Conservation (phyloP, 1,140 invertebrate genomes). For the Ephestia elutella region DNA sequence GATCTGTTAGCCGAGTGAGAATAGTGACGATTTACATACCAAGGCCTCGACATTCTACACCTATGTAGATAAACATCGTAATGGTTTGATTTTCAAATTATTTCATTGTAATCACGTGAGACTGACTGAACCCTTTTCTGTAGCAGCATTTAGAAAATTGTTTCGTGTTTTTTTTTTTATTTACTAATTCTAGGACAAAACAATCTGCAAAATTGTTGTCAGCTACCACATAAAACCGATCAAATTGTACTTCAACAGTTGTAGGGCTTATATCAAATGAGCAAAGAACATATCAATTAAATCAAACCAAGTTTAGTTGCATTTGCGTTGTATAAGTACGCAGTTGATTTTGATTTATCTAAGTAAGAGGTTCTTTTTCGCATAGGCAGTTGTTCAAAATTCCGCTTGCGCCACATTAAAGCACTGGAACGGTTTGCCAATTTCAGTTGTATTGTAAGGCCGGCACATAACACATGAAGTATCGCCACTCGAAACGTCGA, state of each 20-base stretch:
- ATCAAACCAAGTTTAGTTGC: conserved; percentile 44
- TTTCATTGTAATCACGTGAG: conserved; percentile 64
- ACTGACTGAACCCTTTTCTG: conserved; percentile 65
- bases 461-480: conserved; percentile 39
- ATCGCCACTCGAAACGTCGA: conserved; percentile 1
- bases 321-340: conserved; percentile 25
- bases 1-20: conserved; percentile 53
- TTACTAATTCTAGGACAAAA: conserved; percentile 31
- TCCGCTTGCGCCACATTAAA: conserved; percentile 34
- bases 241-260: conserved; percentile 23
- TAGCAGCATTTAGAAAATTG: conserved; percentile 69
- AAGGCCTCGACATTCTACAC: conserved; percentile 41
- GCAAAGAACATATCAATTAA: conserved; percentile 64
- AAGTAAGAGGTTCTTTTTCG: conserved; percentile 68
- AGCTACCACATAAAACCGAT: conserved; percentile 21
- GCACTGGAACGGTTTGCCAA: conserved; percentile 31
- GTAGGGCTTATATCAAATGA: conserved; percentile 44
- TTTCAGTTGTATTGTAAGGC: conserved; percentile 15
- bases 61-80: conserved; percentile 48
- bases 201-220: conserved; percentile 28
- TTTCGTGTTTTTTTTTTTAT: conserved; percentile 52
- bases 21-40: conserved; percentile 13
- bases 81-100: conserved; percentile 55
- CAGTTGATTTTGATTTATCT: conserved; percentile 22
- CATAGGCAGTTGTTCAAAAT: conserved; percentile 68